A percentile compares a stretch with the other conserved stretches of the same genome.
Conservation (phyloP, 2,797 vertebrate species). For the Enteromius argenteus region DNA sequence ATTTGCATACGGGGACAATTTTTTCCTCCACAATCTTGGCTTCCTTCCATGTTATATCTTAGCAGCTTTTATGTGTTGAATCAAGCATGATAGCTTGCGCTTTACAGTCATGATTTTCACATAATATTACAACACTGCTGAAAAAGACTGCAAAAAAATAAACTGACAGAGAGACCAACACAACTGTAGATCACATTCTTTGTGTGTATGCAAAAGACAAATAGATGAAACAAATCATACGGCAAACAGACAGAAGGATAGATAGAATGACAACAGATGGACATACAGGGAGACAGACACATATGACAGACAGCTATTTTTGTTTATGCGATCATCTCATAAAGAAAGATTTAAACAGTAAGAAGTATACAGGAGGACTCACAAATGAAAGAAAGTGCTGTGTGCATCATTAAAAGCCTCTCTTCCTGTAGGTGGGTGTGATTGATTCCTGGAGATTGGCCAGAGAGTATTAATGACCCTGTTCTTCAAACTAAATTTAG, state of each 20-base stretch:
- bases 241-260: background rate
- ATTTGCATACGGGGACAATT: slow-evolving; percentile 19
- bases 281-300: background rate
- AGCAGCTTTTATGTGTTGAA: slow-evolving; percentile 21
- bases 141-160: background rate
- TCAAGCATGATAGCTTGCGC: slow-evolving; percentile 2
- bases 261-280: background rate
- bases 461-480: slow-evolving; percentile 72
- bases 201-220: background rate
- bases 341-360: slow-evolving; percentile 8
- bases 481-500: slow-evolving; percentile 69
- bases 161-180: background rate
- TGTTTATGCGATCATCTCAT: background rate
- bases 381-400: slow-evolving; percentile 27
- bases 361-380: slow-evolving; percentile 8
- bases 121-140: background rate
- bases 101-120: background rate
- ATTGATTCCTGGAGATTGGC: slow-evolving; percentile 67
- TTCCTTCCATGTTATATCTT: slow-evolving; percentile 25
- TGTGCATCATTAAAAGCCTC: slow-evolving; percentile 51
- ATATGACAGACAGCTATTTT: background rate
- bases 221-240: background rate
- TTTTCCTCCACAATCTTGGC: slow-evolving; percentile 16
- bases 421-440: slow-evolving; percentile 62
- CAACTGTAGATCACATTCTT: background rate